These are phyloP conservation scores for Melikaiella ostensackeni DNA, from an alignment of 2,888 invertebrate genomes.

Conservation along the genomic window DNA sequence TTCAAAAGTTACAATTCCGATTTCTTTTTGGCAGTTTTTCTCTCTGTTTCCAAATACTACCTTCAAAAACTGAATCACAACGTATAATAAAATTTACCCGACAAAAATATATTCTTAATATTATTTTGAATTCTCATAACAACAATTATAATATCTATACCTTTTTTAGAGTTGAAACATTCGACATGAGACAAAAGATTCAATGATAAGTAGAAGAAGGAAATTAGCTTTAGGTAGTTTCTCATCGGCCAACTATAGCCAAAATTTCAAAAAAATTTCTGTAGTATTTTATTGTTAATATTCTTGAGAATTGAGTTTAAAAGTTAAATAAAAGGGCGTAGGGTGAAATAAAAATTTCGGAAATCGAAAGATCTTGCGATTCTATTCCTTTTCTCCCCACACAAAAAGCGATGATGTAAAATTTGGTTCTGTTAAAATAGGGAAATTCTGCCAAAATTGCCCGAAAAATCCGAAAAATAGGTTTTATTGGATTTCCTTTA, in stretches of 20 bases:
- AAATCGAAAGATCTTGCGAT: too few species aligned
- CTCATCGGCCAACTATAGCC: not conserved
- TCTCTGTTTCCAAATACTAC: not conserved
- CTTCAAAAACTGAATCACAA: not conserved
- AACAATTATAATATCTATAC: not conserved
- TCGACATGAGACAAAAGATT: not conserved
- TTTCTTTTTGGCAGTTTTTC: not conserved
- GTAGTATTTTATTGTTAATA: not conserved
- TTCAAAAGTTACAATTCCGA: not conserved
- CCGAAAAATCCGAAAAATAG: too few species aligned
- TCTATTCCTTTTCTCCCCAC: too few species aligned
- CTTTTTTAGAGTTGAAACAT: not conserved
- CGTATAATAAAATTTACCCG: not conserved
- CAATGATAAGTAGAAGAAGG: not conserved
- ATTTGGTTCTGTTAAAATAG: too few species aligned
- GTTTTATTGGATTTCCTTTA: too few species aligned
- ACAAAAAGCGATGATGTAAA: too few species aligned
- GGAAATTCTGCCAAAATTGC: too few species aligned
- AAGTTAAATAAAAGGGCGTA: too few species aligned
- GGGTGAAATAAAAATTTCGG: too few species aligned
- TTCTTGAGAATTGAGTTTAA: too few species aligned
- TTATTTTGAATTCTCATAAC: not conserved
- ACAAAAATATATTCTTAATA: not conserved
- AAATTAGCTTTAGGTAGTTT: not conserved
- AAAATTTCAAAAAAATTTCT: not conserved